These are phyloP conservation scores for Elysia crispata DNA, from an alignment of 2,888 invertebrate species.

Conservation along the genomic window DNA sequence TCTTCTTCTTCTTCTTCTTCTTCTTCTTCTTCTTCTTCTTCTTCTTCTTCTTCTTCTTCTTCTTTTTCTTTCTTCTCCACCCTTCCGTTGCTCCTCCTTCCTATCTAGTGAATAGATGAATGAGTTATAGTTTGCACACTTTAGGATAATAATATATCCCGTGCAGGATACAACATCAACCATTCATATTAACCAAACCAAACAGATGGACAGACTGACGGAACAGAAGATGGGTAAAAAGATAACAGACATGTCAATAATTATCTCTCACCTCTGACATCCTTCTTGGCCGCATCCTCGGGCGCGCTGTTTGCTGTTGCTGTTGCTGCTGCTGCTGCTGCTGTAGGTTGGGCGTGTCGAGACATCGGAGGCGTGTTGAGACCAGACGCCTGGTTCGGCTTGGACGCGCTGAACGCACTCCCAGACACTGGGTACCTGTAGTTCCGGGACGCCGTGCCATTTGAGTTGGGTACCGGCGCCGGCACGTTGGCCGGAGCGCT, in stretches of 20 bases:
- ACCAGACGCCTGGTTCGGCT: slow-evolving; percentile 29
- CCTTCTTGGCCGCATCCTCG: slow-evolving; percentile 39
- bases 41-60: no score
- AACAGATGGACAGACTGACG: slow-evolving; percentile 19
- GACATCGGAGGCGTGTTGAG: slow-evolving; percentile 44
- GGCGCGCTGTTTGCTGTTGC: not conserved
- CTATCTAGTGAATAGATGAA: no score
- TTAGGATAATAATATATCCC: not conserved
- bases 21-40: no score
- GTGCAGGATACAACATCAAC: not conserved
- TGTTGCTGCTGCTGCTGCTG: not conserved
- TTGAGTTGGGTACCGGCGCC: not conserved
- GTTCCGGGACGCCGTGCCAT: not conserved
- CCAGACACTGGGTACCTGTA: slow-evolving; percentile 41
- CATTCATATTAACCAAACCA: not conserved
- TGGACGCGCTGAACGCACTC: slow-evolving; percentile 45
- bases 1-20: no score
- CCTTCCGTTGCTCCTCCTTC: no score
- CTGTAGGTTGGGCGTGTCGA: not conserved
- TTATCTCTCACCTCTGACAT: slow-evolving; percentile 44
- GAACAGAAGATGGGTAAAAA: not conserved
- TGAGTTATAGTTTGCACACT: not conserved
- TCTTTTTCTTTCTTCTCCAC: no score
- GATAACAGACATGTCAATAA: no score
- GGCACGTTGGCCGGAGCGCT: not conserved